Base-by-base conservation (phyloP, 2,113 vertebrate genomes). In the Gallinago media region DNA sequence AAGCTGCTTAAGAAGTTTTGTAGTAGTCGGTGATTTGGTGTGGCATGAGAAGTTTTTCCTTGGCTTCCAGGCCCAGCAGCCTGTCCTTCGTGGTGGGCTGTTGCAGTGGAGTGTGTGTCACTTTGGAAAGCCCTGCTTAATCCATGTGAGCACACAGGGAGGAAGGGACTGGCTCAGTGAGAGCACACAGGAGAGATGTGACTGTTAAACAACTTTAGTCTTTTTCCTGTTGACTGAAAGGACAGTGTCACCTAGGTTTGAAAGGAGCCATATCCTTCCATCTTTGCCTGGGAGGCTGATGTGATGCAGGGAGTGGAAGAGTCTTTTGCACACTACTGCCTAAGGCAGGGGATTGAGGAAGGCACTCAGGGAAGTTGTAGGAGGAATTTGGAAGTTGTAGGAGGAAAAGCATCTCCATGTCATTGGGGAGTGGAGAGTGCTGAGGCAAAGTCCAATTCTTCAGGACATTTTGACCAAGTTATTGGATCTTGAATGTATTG, bases 341-440 rank as follows among this genome's bases (percentile, higher is more conserved):
- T 92, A 79, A 89, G 72, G 86, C 83, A 84, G 54, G 80, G 72
- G 68, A 47, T 88, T 82, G 88, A 92, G 62, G 58, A 70, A 90
- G 86, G 77, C 59, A 32, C 92, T 97, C 95, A 96, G 94, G 93
- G 96, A 96, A 95, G 92, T 68, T 65, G 62, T 31, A 65, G 29
- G 62, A 65, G 62, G 62, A 65, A 65, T 65, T 65, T 42, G 62
- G 62, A 65, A 65, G 13, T 65, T 42, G 40, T 44, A 44, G 62
- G 40, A 65, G 81, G 83, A 91, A 65, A 89, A 95, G 80, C 86
- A 81, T 81, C 88, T 96, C 90, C 79, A 50, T 85, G 26, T 85
- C 44, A 61, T 40, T 79, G 29, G 44, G 71, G 56, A 85, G 18
- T 79, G 67, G 79, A 89, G 88, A 73, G 52, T 67, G 50, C 85